Conservation (phyloP, 1,140 invertebrate species). For the Orchestia grillus region DNA sequence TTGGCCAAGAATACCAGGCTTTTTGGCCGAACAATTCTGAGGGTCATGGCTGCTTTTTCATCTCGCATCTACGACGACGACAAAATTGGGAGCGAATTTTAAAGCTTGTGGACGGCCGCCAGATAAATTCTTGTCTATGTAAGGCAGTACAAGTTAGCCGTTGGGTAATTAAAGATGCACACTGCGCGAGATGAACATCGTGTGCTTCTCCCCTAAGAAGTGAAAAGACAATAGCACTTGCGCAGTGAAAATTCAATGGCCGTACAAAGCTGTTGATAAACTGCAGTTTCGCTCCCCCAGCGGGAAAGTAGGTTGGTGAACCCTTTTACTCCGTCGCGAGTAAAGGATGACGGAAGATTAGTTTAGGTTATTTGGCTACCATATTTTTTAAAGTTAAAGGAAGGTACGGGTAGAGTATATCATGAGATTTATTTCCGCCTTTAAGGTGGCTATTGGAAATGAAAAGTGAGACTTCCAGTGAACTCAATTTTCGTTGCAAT, state of each 20-base stretch:
- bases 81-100: neutral
- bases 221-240: neutral
- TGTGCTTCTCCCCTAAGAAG: neutral
- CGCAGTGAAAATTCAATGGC: neutral
- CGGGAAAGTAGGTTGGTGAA: neutral
- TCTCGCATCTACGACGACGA: slow-evolving; percentile 10
- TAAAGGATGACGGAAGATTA: neutral
- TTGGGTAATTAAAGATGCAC: neutral
- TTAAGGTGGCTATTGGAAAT: no score
- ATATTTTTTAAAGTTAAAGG: neutral
- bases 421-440: no score
- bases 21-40: slow-evolving; percentile 34
- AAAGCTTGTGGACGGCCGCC: neutral
- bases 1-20: slow-evolving; percentile 28
- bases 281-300: neutral
- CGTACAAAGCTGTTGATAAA: neutral
- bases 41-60: neutral
- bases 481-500: no score
- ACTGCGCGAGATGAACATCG: neutral
- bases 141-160: neutral
- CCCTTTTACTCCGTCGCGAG: neutral
- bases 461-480: no score
- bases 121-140: neutral
- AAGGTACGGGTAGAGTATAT: neutral
- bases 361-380: neutral